Conservation (phyloP, 2,113 vertebrate genomes). For the Bubo bubo region DNA sequence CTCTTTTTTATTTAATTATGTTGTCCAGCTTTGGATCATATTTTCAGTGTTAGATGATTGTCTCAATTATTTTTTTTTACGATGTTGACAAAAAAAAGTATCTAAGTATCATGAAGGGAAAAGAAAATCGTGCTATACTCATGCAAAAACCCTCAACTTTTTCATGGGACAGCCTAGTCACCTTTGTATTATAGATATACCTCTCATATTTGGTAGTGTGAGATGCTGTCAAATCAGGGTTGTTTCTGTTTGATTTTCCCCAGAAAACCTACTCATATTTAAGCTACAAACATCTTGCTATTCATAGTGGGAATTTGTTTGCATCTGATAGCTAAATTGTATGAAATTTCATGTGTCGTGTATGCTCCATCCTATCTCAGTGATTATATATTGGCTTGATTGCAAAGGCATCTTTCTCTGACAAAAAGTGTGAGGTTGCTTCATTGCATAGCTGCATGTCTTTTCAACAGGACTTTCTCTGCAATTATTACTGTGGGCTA, state of each 20-base stretch:
- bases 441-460: accelerated
- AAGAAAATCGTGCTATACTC: not conserved
- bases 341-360: not conserved
- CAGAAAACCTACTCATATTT: not conserved
- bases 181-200: not conserved
- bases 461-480: not conserved
- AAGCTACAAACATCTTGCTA: not conserved
- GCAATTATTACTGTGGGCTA: not conserved
- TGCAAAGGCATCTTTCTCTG: not conserved
- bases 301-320: not conserved
- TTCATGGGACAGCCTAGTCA: not conserved
- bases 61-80: not conserved
- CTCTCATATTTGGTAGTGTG: not conserved
- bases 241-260: not conserved
- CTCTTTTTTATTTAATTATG: not conserved
- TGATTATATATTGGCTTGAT: not conserved
- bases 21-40: not conserved
- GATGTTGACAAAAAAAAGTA: not conserved
- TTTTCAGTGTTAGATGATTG: not conserved
- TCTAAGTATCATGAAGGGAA: not conserved
- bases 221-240: not conserved
- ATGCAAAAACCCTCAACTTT: not conserved
- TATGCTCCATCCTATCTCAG: not conserved
- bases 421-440: not conserved
- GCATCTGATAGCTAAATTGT: not conserved